Evolutionary conservation across 2,888 invertebrate genomes (phyloP), one percentile per base, ranked within the genome.

Genomic region (Embidobia sp.): DNA sequence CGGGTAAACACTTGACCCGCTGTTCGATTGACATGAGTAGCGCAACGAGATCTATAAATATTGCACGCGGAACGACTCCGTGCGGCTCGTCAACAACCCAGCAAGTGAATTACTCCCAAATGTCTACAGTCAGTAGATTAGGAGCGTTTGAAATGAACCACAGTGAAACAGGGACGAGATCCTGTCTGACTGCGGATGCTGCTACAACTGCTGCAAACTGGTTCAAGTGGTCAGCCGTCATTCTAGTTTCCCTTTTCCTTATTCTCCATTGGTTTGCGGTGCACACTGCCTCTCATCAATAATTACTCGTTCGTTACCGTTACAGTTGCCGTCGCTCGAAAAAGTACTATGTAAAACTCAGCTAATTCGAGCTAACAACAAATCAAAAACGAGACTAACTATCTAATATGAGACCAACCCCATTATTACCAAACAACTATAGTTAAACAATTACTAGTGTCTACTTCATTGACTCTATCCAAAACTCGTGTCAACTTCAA

Each of bases 21-120:
- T 11, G 22, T 29, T 18, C 31, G 66, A 53, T 35, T 35, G 35
- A 55, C 33, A 46, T 49, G 59, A n/a, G 46, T 11, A 42, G 48
- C 64, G 72, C 63, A 72, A 72, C 40, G 55, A 72, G 63, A 48
- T 63, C 72, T 72, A 64, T 72, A 63, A 72, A 64, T 72, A 64
- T 55, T 26, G 55, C 40, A 69, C 49, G 33, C 49, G 31, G 37
- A 48, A 35, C 63, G 31, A 42, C 15, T 70, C 40, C 22, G 37
- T 53, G 44, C 55, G 35, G 42, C 40, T 57, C 55, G 59, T 27
- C 35, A 48, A 72, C 64, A 37, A 64, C 53, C 57, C 57, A 64
- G 57, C 48, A 35, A 59, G 66, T 72, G 44, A 59, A 74, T 66
- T 59, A 66, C 31, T 18, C 44, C 44, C 37, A 44, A n/a, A n/a